Percentiles rank a stretch among this genome's conserved stretches.
phyloP scores from a whole-genome alignment of 2,888 invertebrate genomes.

The Mythimna pallens region DNA sequence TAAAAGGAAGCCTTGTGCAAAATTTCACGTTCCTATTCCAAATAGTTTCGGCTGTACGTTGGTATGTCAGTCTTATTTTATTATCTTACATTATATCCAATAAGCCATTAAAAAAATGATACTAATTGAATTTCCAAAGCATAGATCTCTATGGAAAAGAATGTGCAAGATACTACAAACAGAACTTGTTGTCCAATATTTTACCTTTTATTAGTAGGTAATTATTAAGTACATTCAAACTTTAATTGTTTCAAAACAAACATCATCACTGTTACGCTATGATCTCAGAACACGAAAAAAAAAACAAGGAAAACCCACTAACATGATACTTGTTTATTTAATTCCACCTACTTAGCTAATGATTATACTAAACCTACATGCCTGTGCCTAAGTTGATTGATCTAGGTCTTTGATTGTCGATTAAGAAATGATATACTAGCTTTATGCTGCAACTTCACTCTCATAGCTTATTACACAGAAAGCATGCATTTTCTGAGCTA shows the following conservation, averaged over 20 bases:
- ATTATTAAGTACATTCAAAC: neutral
- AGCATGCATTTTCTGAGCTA: no score
- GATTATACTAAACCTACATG: conserved; percentile 10
- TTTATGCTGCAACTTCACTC: neutral
- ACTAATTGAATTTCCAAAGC: no score
- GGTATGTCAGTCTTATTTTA: no score
- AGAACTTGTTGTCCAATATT: neutral
- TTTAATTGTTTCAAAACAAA: neutral
- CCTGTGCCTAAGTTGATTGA: conserved; percentile 5
- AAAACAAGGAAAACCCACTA: neutral
- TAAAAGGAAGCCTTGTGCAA: no score
- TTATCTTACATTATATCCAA: no score
- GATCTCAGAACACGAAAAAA: conserved; percentile 12
- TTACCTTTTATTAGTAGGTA: neutral
- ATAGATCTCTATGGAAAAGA: no score
- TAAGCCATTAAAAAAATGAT: no score
- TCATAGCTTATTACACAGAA: no score
- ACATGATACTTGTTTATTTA: conserved; percentile 6
- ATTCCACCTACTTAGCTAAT: conserved; percentile 3
- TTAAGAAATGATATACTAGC: neutral
- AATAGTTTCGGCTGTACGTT: no score
- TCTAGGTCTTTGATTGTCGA: neutral
- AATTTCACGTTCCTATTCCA: no score
- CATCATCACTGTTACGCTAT: neutral
- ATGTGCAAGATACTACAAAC: no score